phyloP scores from a whole-genome alignment of 2,797 vertebrate genomes.

The Enteromius argenteus region DNA sequence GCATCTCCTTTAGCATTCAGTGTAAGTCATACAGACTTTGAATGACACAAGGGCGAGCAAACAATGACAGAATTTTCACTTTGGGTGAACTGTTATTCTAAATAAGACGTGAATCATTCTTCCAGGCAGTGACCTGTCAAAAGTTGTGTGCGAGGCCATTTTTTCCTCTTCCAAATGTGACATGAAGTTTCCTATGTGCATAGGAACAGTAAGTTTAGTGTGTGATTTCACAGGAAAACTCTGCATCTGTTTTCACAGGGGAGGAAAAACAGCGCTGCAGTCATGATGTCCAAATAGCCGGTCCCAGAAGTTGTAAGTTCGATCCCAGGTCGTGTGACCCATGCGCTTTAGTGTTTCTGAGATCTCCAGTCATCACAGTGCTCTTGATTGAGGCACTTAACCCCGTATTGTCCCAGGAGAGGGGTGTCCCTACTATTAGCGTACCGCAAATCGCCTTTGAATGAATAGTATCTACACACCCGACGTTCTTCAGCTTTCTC shows the following conservation, averaged over 20 bases:
- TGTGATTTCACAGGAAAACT: slow-evolving; percentile 29
- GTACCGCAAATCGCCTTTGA: background rate
- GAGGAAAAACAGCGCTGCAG: slow-evolving; percentile 10
- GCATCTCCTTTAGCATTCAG: background rate
- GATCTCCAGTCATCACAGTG: background rate
- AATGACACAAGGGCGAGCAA: background rate
- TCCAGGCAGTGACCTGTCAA: background rate
- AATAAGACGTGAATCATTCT: background rate
- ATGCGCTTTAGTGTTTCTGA: background rate
- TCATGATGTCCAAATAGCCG: background rate
- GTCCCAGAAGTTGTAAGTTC: background rate
- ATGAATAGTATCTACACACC: background rate
- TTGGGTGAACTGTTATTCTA: background rate
- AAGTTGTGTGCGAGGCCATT: background rate
- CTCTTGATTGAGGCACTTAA: slow-evolving; percentile 32
- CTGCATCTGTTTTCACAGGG: slow-evolving; percentile 35
- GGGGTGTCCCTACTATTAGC: background rate
- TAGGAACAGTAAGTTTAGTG: slow-evolving; percentile 9
- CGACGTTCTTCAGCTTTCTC: background rate
- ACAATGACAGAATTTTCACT: background rate
- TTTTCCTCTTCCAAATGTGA: slow-evolving; percentile 10
- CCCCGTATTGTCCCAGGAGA: background rate
- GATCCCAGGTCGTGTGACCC: background rate
- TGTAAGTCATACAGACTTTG: background rate
- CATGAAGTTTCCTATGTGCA: slow-evolving; percentile 25